Conservation (phyloP, 2,113 vertebrate species). For the Pyrgilauda ruficollis region DNA sequence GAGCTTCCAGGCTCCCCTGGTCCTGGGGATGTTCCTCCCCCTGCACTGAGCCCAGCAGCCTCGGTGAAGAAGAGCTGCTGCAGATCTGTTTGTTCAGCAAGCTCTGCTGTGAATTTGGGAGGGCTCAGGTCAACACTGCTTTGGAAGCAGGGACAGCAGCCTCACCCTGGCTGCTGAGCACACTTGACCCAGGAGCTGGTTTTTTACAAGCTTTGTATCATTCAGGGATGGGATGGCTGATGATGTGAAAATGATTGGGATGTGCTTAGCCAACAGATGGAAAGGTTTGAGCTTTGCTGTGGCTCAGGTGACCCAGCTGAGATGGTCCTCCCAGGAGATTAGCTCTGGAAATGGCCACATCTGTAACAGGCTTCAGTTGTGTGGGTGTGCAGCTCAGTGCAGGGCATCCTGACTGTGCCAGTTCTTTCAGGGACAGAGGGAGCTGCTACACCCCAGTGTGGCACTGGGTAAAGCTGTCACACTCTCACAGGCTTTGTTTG, state of each 20-base stretch:
- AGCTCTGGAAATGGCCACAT: background rate
- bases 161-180: background rate
- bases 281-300: background rate
- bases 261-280: rapidly evolving
- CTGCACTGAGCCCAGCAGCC: background rate
- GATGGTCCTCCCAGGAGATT: background rate
- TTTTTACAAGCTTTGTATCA: background rate
- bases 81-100: background rate
- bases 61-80: background rate
- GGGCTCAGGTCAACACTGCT: background rate
- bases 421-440: background rate
- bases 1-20: background rate
- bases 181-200: background rate
- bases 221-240: background rate
- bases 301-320: background rate
- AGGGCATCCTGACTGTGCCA: background rate
- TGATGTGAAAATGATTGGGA: background rate
- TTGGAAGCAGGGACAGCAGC: background rate
- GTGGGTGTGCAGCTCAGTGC: background rate
- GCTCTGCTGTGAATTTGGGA: background rate
- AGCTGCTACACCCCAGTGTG: background rate
- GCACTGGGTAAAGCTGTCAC: background rate
- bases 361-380: background rate
- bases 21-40: background rate
- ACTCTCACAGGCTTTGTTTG: background rate